Percentiles rank a stretch among this genome's conserved stretches.
Evolutionary conservation across 2,113 vertebrate species (phyloP).

Genomic region (Hassar affinis): DNA sequence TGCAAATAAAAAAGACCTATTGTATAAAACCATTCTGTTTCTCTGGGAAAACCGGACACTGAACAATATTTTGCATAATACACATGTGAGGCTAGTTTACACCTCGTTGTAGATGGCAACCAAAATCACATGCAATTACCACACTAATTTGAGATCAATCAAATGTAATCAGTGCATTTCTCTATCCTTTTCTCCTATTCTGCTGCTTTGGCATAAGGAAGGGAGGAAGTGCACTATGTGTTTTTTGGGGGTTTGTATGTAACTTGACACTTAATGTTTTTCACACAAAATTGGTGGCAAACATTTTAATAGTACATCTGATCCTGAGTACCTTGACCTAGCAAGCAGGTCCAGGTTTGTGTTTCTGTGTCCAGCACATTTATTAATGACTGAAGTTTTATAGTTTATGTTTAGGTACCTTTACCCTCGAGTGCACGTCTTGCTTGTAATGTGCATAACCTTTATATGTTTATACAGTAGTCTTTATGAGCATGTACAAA

Average conservation of each 20-base stretch:
- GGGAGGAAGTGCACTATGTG: background rate
- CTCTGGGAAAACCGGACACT: background rate
- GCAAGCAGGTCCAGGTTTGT: background rate
- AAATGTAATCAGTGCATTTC: background rate
- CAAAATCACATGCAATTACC: background rate
- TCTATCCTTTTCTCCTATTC: background rate
- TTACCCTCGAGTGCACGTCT: background rate
- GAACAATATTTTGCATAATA: background rate
- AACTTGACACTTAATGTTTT: too few relatives aligned
- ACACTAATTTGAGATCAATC: background rate
- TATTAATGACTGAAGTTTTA: background rate
- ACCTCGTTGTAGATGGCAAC: background rate
- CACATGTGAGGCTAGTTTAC: background rate
- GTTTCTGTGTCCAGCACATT: background rate
- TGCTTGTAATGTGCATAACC: background rate
- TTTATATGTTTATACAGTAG: background rate
- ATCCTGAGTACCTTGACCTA: background rate
- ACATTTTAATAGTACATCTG: background rate
- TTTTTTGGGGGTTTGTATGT: too few relatives aligned
- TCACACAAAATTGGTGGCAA: background rate
- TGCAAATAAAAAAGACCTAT: background rate
- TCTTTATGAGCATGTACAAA: constrained; percentile 4
- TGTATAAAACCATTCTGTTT: background rate
- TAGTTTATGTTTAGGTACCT: background rate
- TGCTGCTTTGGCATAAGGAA: background rate